Percentiles rank a stretch among this genome's conserved stretches.
phyloP scores from a whole-genome alignment of 2,797 vertebrate species.

The Sphenodon punctatus region DNA sequence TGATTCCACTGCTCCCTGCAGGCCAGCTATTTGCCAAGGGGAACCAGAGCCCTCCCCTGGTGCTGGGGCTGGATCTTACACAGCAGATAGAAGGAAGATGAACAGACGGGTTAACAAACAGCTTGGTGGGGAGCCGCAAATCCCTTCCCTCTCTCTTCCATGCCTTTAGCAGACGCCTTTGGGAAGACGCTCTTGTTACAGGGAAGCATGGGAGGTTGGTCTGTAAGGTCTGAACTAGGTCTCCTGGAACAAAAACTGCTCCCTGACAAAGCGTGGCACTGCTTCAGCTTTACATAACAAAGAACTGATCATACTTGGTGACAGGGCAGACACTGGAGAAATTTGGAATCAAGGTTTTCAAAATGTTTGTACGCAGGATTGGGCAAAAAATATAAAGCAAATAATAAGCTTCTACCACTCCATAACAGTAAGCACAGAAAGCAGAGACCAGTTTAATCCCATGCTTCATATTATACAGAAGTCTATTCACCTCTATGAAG shows the following conservation, averaged over 20 bases:
- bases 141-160: not conserved
- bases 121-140: too few species aligned
- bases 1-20: too few species aligned
- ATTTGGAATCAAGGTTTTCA: rapidly evolving
- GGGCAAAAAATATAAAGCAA: not conserved
- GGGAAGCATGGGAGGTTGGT: too few species aligned
- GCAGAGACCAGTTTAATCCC: not conserved
- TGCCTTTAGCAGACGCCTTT: too few species aligned
- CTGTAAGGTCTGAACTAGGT: not conserved
- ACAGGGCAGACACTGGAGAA: rapidly evolving
- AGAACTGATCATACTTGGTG: rapidly evolving
- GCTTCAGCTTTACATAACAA: rapidly evolving
- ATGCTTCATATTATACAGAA: not conserved
- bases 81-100: too few species aligned
- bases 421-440: not conserved
- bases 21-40: too few species aligned
- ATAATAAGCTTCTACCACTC: not conserved
- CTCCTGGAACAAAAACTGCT: not conserved
- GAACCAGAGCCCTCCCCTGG: too few species aligned
- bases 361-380: not conserved
- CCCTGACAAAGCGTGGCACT: rapidly evolving
- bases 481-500: not conserved
- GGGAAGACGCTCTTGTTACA: too few species aligned
- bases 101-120: too few species aligned
- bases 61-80: too few species aligned